Evolutionary conservation across 2,888 invertebrate species (phyloP), one percentile per base, ranked within the genome.

Genomic region (Heliconius ismenius): DNA sequence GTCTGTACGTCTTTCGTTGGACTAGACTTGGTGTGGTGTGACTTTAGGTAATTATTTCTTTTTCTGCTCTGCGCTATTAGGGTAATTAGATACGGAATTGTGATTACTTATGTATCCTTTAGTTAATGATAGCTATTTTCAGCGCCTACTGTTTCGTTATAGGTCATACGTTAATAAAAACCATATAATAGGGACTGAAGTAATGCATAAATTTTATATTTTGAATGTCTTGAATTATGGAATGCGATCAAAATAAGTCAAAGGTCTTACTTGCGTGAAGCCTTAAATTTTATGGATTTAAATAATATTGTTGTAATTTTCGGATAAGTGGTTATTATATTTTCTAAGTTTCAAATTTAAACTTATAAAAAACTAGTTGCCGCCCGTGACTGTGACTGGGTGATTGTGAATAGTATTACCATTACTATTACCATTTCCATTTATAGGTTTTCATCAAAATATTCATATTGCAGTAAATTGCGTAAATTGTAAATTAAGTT

Each of bases 1-100:
- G 62, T 24, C 11, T 73, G 60, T 36, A 28, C 39, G 62, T 62
- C 10, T 43, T 73, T 43, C 28, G 39, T 24, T 39, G 67, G 67
- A 67, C 24, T 43, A 24, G 60, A 26, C 62, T 62, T 28, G 7
- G n/a, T 28, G 39, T 73, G 28, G 73, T 73, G 63, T 73, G 73
- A 73, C 73, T 60, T 43, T 62, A 15, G 73, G 62, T 73, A 73
- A 73, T 73, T 73, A 73, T 63, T 63, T 43, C 43, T 73, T 63
- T 73, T 73, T 62, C 43, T 63, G 73, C 63, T 62, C 73, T 28
- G 39, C 62, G 73, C 62, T 73, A 73, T 73, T 73, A 73, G 73
- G 43, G 39, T 73, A 73, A 73, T 63, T 73, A 63, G 73, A 63
- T 39, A 62, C 62, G 63, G 73, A 73, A 63, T 39, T 26, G 60